These are phyloP conservation scores for Bursaphelenchus mucronatus DNA, from an alignment of 1,140 invertebrate genomes.

Conservation along the genomic window DNA sequence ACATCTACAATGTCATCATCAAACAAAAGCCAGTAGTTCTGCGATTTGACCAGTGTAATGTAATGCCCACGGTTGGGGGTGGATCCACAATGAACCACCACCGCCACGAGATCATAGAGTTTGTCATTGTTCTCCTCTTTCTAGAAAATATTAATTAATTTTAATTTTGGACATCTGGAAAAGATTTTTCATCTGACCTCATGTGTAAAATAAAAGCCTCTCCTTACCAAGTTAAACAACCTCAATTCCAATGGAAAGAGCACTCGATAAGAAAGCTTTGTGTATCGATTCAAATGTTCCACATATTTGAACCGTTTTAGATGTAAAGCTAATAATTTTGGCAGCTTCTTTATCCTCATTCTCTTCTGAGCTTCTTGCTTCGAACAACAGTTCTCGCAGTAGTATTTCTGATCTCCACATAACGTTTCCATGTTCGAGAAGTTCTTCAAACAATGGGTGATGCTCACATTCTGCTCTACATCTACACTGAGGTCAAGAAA, in stretches of 20 bases:
- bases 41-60: conserved; percentile 98
- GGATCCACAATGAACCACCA: conserved; percentile 97
- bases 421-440: conserved; percentile 97
- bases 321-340: conserved; percentile 92
- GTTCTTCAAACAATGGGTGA: conserved; percentile 92
- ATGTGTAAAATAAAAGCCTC: conserved; percentile 12
- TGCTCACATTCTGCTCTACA: conserved; percentile 97
- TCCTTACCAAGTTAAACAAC: conserved; percentile 88
- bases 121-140: conserved; percentile 74
- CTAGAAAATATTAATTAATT: conserved; percentile 22
- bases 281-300: conserved; percentile 95
- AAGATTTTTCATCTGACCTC: background rate
- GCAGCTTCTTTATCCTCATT: conserved; percentile 95
- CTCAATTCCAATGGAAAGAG: conserved; percentile 95
- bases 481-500: conserved; percentile 98
- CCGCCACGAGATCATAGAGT: conserved; percentile 94
- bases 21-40: conserved; percentile 97
- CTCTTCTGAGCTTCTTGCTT: conserved; percentile 92
- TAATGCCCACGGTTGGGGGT: conserved; percentile 98
- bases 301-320: conserved; percentile 98
- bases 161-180: conserved; percentile 28
- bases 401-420: conserved; percentile 99
- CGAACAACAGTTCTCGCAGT: conserved; percentile 97
- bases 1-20: conserved; percentile 99
- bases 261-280: conserved; percentile 96